phyloP scores from a whole-genome alignment of 2,888 invertebrate genomes.

The Drosophila greeni region DNA sequence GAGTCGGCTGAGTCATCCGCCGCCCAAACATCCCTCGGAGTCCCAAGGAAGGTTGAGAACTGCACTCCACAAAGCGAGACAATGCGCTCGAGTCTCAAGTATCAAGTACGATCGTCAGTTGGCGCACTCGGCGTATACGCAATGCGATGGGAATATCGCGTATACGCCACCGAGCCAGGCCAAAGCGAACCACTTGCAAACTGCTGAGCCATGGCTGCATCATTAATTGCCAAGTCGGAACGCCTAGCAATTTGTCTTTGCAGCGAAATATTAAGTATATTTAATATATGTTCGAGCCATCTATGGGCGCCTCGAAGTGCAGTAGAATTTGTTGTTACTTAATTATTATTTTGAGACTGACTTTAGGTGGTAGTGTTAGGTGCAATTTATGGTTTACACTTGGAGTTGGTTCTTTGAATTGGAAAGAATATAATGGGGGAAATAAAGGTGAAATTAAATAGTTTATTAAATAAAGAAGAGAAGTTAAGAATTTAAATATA shows the following conservation, averaged over 20 bases:
- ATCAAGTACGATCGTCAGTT: constrained; percentile 38
- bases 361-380: not conserved
- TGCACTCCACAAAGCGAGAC: constrained; percentile 24
- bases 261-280: constrained; percentile 37
- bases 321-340: constrained; percentile 7
- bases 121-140: constrained; percentile 58
- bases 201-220: constrained; percentile 63
- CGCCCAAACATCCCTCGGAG: constrained; percentile 26
- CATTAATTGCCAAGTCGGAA: constrained; percentile 61
- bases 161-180: constrained; percentile 48
- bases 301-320: constrained; percentile 2
- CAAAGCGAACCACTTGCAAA: constrained; percentile 49
- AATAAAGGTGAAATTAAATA: not conserved
- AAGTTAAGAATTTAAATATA: no score
- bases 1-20: constrained; percentile 57
- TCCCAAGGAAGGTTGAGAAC: constrained; percentile 63
- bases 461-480: not conserved
- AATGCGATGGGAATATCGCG: constrained; percentile 56
- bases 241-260: constrained; percentile 49
- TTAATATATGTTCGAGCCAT: constrained; percentile 1
- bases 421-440: not conserved
- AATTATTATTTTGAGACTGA: constrained; percentile 22
- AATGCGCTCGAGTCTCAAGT: constrained; percentile 32
- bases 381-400: constrained; percentile 4
- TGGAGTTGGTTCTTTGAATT: not conserved